These are phyloP conservation scores for Carassius gibelio DNA, from an alignment of 2,113 vertebrate species.

Conservation along the genomic window DNA sequence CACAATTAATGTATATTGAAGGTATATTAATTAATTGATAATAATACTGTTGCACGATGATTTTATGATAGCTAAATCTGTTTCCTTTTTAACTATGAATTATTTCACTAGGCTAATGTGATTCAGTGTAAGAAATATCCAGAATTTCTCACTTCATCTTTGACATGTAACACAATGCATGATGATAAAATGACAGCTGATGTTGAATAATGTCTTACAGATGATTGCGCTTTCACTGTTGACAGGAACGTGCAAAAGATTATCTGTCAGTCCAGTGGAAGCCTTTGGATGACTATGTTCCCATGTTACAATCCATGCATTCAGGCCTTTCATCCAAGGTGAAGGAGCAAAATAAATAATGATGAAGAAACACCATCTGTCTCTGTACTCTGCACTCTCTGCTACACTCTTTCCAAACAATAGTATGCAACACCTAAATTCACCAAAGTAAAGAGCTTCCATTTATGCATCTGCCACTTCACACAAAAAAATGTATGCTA, in stretches of 20 bases:
- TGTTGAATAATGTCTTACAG: background rate
- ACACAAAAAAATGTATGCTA: background rate
- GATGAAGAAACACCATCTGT: slow-evolving; percentile 21
- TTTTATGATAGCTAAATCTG: background rate
- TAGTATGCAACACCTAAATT: background rate
- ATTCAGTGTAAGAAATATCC: background rate
- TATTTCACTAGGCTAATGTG: background rate
- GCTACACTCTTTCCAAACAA: background rate
- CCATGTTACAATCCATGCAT: slow-evolving; percentile 4
- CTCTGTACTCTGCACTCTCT: background rate
- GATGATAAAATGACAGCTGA: background rate
- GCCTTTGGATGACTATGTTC: background rate
- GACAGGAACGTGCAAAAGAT: background rate
- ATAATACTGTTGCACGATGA: background rate
- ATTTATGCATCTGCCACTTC: background rate
- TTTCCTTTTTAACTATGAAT: background rate
- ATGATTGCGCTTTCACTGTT: background rate
- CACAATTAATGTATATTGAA: too few relatives aligned
- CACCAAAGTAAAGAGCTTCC: background rate
- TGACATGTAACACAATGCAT: background rate
- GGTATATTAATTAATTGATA: background rate
- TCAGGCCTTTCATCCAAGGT: slow-evolving; percentile 7
- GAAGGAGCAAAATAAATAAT: slow-evolving; percentile 13
- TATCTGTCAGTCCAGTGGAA: slow-evolving; percentile 6
- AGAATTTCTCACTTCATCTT: background rate